Evolutionary conservation across 2,797 vertebrate genomes (phyloP), one percentile per base, ranked within the genome.

Genomic region (Vespertilio murinus): DNA sequence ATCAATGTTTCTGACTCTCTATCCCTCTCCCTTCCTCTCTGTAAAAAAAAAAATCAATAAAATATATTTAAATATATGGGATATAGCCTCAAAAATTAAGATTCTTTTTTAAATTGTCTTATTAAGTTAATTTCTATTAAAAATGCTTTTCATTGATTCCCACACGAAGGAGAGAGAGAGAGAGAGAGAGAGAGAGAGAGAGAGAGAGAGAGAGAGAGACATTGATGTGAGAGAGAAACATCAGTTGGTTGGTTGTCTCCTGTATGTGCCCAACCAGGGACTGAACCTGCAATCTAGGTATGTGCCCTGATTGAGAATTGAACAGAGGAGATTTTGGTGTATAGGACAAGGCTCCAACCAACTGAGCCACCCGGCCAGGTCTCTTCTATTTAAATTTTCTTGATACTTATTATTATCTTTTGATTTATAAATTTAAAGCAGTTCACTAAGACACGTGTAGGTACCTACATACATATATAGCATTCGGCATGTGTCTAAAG

Each of bases 371-470:
- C 64, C 17, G 2, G n/a, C 64, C n/a, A 35, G n/a, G 64, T 8
- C n/a, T 90, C 45, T 88, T 80, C 33, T 59, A 61, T 56, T 80
- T 81, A 70, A 73, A 45, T 89, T 83, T 91, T 81, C 70, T 67
- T 93, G 8, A 33, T 38, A 20, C 13, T 82, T 35, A 71, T 30
- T 33, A 69, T 22, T n/a, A 54, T 42, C 35, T 67, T 75, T 82
- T 67, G 45, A 61, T 49, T 85, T 80, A 71, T 16, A 95, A 85
- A 65, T n/a, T 65, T 65, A 70, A 81, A 38, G 16, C 11, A n/a
- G 42, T 45, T 82, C 11, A 18, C 47, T n/a, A 22, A 88, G 78
- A 95, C 78, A 79, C 33, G 2, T 22, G 23, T 73, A n/a, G 25
- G 47, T 56, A 33, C 22, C 38, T 2, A 40, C 11, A 20, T 2